Conservation (phyloP, 2,888 invertebrate genomes). For the Clepsis dumicolana region DNA sequence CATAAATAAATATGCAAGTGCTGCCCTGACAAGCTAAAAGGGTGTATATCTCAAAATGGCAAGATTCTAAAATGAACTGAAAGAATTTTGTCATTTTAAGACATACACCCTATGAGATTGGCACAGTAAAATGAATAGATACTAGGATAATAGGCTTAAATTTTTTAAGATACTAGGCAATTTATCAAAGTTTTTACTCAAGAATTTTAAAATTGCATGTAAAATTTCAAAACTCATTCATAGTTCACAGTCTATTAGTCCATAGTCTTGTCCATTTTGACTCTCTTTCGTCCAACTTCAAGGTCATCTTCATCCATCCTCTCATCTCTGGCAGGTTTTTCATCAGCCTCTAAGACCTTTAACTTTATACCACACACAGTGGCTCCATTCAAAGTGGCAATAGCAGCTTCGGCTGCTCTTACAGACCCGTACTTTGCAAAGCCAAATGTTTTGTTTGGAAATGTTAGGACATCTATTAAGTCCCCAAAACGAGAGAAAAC, state of each 20-base stretch:
- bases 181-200: conserved; percentile 8
- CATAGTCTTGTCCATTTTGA: conserved; percentile 55
- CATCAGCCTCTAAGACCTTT: conserved; percentile 96
- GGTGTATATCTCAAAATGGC: no score
- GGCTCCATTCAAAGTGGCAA: conserved; percentile 91
- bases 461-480: conserved; percentile 95
- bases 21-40: no score
- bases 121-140: background rate
- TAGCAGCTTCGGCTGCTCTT: conserved; percentile 92
- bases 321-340: conserved; percentile 74
- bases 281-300: conserved; percentile 66
- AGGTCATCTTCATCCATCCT: conserved; percentile 54
- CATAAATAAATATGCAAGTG: background rate
- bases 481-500: conserved; percentile 96
- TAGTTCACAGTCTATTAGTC: conserved; percentile 41
- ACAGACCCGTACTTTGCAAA: conserved; percentile 95
- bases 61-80: no score
- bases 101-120: no score
- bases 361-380: conserved; percentile 93
- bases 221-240: background rate
- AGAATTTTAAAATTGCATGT: conserved; percentile 21
- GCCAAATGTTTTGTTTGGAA: conserved; percentile 96
- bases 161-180: background rate
- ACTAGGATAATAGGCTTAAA: no score
- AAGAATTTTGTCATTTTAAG: no score